Evolutionary conservation across 2,797 vertebrate genomes (phyloP), one percentile per base, ranked within the genome.

Genomic region (Enteromius trimaculatus): DNA sequence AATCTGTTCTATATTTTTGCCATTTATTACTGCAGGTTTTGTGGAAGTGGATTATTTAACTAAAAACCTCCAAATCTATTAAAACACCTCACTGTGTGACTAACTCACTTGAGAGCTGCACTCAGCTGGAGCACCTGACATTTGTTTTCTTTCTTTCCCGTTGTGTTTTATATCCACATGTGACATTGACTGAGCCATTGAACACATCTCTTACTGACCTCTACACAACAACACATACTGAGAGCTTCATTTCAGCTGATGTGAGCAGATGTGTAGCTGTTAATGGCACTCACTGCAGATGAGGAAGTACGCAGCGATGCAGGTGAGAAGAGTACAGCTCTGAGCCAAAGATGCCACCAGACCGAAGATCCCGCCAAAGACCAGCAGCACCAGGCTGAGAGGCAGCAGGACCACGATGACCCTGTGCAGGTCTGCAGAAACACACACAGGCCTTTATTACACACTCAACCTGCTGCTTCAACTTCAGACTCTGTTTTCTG

Each of bases 331-430:
- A 6, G 84, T 87, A 47, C 89, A 86, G 69, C 93, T 95, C 86
- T 85, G 89, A 53, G 92, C 93, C 90, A 96, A 89, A 0, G 94
- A 95, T 26, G 95, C 92, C 85, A 96, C 94, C 1, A 97, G 90
- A 47, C 94, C 93, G 2, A 92, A 94, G 87, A 96, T 93, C 91
- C 96, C 95, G 31, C 95, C 92, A 0, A 95, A 92, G 82, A 95
- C 93, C 68, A 95, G 79, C 74, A 96, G 88, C 70, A 95, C 75
- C 80, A 96, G 92, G 85, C 95, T 96, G 88, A 95, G 89, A 0
- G 95, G 95, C 85, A 96, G 86, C 64, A 95, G 11, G 68, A 95
- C 93, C 83, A 95, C 91, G 9, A 96, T 91, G 7, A 92, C 92
- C n/a, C 89, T 92, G 86, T 95, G 95, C 87, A 96, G 88, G 7